Evolutionary conservation across 2,888 invertebrate genomes (phyloP), one percentile per base, ranked within the genome.

Genomic region (Metacarcinus magister): DNA sequence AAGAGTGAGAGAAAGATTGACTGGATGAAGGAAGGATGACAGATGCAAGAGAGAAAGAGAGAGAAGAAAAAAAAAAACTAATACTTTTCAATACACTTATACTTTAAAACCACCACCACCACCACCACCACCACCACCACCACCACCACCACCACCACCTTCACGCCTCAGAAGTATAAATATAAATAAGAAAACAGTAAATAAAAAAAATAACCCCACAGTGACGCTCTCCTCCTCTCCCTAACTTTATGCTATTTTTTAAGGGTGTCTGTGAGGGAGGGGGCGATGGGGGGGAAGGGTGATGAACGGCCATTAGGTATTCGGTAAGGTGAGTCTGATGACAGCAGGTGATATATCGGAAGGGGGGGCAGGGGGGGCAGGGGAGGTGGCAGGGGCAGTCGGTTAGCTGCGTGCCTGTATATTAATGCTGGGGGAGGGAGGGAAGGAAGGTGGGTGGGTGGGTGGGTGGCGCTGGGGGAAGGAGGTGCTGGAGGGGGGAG

Each of bases 281-380:
- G n/a, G n/a, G n/a, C n/a, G n/a, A n/a, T 48, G 48, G 48, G n/a
- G n/a, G 5, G 67, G 28, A 7, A 32, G 2, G 82, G 32, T 82
- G 82, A 82, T 28, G 82, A 32, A 82, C 82, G 82, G 82, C 82
- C 82, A 82, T 82, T 82, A 82, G 82, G 82, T 32, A 82, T 82
- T 82, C 82, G 32, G 82, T 82, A 82, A 82, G 82, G 82, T 32
- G 82, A 82, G 32, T 8, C 10, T 82, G 82, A 82, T 82, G 82
- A 82, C 82, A 82, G 82, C 82, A 82, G 32, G 82, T 82, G 82
- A 82, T 82, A 82, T 82, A 82, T 82, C 67, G 28, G 32, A 32
- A 82, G 32, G 13, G 82, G 82, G 67, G 48, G 48, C 7, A 48
- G 67, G 67, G 67, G 60, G 19, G 19, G 60, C 7, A 19, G 60